Conservation (phyloP, 2,888 invertebrate genomes). For the Drosophila fulvimacula region DNA sequence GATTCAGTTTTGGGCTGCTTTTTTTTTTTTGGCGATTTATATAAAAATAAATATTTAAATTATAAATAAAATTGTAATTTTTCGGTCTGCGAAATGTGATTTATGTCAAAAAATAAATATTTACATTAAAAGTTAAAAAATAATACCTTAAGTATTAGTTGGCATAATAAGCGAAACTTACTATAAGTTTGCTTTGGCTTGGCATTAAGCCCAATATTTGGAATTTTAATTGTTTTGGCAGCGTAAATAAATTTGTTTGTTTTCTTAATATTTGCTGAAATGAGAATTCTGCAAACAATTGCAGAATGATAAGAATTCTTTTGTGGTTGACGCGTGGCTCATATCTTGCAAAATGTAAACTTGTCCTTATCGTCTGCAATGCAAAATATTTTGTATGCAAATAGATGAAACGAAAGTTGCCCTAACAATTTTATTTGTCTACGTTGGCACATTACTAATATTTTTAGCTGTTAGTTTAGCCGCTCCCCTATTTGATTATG, state of each 20-base stretch:
- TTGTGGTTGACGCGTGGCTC: background rate
- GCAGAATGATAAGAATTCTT: background rate
- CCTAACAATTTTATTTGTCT: background rate
- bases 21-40: conserved; percentile 7
- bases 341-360: background rate
- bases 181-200: no score
- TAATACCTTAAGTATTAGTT: background rate
- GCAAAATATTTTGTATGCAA: background rate
- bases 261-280: background rate
- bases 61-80: background rate
- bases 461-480: background rate
- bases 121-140: background rate
- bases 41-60: conserved; percentile 9
- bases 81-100: conserved; percentile 20
- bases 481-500: background rate
- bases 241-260: background rate
- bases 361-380: background rate
- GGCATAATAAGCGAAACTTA: background rate
- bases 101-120: conserved; percentile 10
- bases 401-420: conserved; percentile 1
- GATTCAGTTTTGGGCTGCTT: conserved; percentile 2
- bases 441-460: background rate
- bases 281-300: background rate
- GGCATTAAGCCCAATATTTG: background rate
- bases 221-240: background rate